A percentile compares a stretch with the other conserved stretches of the same genome.
Evolutionary conservation across 2,113 vertebrate genomes (phyloP).

Genomic region (Donacobius atricapilla): DNA sequence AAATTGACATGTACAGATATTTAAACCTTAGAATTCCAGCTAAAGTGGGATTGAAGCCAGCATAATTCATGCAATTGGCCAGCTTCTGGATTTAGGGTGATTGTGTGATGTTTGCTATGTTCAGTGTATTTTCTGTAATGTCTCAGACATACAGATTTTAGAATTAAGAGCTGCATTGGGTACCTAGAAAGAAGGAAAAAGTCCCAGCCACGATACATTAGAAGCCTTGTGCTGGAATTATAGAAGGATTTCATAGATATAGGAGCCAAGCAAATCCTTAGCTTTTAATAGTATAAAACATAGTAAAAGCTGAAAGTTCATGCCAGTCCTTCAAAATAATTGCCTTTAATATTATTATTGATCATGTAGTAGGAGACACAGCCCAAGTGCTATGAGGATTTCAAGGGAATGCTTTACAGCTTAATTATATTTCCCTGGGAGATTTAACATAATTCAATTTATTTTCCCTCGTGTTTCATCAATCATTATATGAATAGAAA

Average conservation of each 20-base stretch:
- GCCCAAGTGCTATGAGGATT: conserved; percentile 68
- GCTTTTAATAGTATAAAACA: conserved; percentile 46
- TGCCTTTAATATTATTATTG: conserved; percentile 79
- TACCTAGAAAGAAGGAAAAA: background rate
- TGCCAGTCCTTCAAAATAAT: conserved; percentile 69
- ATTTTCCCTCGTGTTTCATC: conserved; percentile 75
- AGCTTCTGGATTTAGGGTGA: background rate
- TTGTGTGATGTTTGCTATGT: background rate
- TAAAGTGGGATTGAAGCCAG: background rate
- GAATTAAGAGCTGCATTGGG: background rate
- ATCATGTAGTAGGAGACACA: conserved; percentile 71
- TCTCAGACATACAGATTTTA: background rate
- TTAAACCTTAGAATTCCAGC: background rate
- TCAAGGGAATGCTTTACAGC: conserved; percentile 72
- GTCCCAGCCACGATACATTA: background rate
- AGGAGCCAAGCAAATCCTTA: background rate
- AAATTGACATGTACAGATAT: background rate
- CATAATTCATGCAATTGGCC: background rate
- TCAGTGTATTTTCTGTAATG: background rate
- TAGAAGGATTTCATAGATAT: background rate
- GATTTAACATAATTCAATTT: conserved; percentile 77
- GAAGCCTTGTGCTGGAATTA: background rate
- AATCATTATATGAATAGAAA: conserved; percentile 67
- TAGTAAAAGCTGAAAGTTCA: conserved; percentile 52
- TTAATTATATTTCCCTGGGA: conserved; percentile 79